Evolutionary conservation across 2,888 invertebrate species (phyloP).

Genomic region (Diadromus collaris): DNA sequence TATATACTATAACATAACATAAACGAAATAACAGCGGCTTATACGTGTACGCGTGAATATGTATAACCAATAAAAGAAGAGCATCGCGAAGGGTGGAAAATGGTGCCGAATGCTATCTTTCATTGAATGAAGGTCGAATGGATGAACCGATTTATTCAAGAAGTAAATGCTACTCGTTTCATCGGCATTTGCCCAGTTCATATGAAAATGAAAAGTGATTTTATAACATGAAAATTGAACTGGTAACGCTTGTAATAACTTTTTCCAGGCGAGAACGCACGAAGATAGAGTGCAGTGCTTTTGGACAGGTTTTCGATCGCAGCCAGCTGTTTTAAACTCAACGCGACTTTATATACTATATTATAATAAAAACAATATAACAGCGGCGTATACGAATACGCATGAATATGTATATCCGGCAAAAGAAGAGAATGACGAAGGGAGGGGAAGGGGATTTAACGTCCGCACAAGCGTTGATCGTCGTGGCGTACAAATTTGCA

Average conservation of each 20-base stretch:
- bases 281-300: background rate
- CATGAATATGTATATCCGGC: background rate
- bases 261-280: background rate
- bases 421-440: background rate
- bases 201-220: too few relatives aligned
- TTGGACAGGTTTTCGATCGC: constrained; percentile 58
- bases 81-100: background rate
- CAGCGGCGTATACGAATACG: constrained; percentile 1
- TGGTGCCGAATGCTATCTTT: too few relatives aligned
- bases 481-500: constrained; percentile 40
- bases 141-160: too few relatives aligned
- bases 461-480: constrained; percentile 24
- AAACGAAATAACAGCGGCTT: background rate
- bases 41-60: background rate
- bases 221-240: too few relatives aligned
- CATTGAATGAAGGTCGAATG: too few relatives aligned
- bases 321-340: constrained; percentile 63
- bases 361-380: constrained; percentile 6
- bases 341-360: constrained; percentile 25
- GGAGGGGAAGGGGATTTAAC: background rate
- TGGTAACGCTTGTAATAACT: too few relatives aligned
- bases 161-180: too few relatives aligned
- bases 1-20: constrained; percentile 12
- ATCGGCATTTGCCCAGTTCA: too few relatives aligned
- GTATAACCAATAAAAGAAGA: background rate